Conservation (phyloP, 2,113 vertebrate species). For the Corythornis vintsioides region DNA sequence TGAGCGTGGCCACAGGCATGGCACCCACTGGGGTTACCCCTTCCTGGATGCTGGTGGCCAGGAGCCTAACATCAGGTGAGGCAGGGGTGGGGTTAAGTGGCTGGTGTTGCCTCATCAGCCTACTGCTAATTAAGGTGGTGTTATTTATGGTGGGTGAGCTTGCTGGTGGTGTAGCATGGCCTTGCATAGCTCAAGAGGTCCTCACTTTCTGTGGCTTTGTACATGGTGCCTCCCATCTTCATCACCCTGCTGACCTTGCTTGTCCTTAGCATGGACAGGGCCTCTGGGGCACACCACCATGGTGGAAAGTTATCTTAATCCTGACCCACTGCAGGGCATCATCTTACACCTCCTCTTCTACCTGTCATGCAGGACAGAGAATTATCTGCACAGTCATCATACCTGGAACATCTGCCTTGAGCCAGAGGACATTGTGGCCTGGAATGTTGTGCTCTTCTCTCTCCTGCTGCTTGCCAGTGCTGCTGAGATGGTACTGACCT, state of each 20-base stretch:
- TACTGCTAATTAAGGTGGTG: not conserved
- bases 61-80: not conserved
- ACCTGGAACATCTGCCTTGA: conserved; percentile 77
- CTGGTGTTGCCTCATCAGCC: accelerated
- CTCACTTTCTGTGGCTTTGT: not conserved
- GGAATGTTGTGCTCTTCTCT: conserved; percentile 73
- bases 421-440: conserved; percentile 66
- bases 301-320: accelerated
- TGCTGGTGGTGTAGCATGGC: not conserved
- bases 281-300: accelerated
- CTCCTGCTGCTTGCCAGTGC: conserved; percentile 61
- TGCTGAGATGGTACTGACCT: conserved; percentile 71
- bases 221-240: accelerated
- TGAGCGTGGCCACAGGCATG: not conserved
- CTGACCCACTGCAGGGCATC: not conserved
- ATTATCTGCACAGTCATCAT: conserved; percentile 44
- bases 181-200: not conserved
- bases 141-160: not conserved
- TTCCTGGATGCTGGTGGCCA: conserved; percentile 36
- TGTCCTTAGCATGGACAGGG: accelerated
- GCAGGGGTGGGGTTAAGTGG: accelerated
- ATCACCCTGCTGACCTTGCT: too few relatives aligned
- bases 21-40: conserved; percentile 72
- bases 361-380: not conserved
- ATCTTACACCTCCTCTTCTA: not conserved